These are phyloP conservation scores for Gordius sp. DNA, from an alignment of 2,888 invertebrate species.

Conservation along the genomic window DNA sequence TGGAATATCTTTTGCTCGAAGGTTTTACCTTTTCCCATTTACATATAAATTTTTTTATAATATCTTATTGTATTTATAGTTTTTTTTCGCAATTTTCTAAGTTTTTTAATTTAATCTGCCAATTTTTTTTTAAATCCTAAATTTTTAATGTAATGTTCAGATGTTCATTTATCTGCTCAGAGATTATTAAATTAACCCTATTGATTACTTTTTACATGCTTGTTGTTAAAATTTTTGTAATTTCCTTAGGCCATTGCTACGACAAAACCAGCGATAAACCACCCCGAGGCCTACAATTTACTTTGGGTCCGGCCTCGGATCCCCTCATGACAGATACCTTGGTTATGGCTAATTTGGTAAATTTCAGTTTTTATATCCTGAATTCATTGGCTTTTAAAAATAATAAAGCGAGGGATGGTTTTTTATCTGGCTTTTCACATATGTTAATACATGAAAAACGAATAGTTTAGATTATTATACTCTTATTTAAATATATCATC, in stretches of 20 bases:
- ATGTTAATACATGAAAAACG: no score
- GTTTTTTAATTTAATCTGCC: background rate
- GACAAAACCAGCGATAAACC: slow-evolving; percentile 62
- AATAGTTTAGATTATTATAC: no score
- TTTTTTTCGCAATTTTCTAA: background rate
- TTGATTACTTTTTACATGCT: background rate
- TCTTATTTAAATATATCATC: no score
- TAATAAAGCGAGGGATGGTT: no score
- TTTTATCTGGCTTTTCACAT: no score
- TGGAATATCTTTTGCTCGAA: slow-evolving; percentile 73
- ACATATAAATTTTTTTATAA: background rate
- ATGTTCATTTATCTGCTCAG: no score
- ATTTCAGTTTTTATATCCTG: slow-evolving; percentile 14
- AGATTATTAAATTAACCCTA: background rate
- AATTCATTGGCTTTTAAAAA: slow-evolving; percentile 18
- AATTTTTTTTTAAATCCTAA: no score
- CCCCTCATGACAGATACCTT: slow-evolving; percentile 61
- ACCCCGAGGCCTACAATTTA: slow-evolving; percentile 83
- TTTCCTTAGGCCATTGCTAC: slow-evolving; percentile 50
- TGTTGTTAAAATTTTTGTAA: background rate
- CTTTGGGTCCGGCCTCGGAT: slow-evolving; percentile 46
- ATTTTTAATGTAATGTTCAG: no score
- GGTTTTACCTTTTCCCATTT: slow-evolving; percentile 33
- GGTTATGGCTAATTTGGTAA: slow-evolving; percentile 81
- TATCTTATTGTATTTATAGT: slow-evolving; percentile 4